Evolutionary conservation across 1,140 invertebrate species (phyloP).

Genomic region (Nasonia longicornis): DNA sequence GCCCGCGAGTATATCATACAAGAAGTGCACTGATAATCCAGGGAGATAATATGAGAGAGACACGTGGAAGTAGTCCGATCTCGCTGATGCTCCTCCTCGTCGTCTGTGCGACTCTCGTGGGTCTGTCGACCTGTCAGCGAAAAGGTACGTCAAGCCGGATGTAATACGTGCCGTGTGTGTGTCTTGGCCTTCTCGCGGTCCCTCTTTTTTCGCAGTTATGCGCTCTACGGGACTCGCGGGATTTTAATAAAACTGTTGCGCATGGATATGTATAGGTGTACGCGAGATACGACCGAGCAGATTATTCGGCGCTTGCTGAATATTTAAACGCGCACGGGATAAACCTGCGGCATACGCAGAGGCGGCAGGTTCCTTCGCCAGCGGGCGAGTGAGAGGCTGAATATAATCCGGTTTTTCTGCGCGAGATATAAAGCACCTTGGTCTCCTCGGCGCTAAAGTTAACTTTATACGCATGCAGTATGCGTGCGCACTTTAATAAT

Average conservation of each 20-base stretch:
- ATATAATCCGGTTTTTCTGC: not conserved
- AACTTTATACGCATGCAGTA: not conserved
- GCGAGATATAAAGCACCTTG: not conserved
- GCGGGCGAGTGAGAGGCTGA: not conserved
- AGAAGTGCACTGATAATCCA: not conserved
- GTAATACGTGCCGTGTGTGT: not conserved
- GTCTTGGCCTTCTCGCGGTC: too few relatives aligned
- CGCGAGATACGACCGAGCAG: too few relatives aligned
- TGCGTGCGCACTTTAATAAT: too few relatives aligned
- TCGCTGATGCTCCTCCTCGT: not conserved
- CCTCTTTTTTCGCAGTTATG: not conserved
- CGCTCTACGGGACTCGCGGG: not conserved
- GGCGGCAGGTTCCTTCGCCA: not conserved
- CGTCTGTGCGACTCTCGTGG: constrained; percentile 5
- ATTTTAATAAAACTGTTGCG: not conserved
- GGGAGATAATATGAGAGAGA: not conserved
- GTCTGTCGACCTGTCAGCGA: constrained; percentile 26
- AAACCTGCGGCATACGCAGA: not conserved
- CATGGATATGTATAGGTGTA: too few relatives aligned
- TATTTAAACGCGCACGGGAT: not conserved
- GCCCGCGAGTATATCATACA: not conserved
- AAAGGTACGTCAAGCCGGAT: constrained; percentile 23
- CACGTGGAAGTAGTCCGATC: not conserved
- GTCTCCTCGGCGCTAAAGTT: not conserved
- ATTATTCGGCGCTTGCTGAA: not conserved